Base-by-base conservation (phyloP, 2,888 invertebrate species). In the Caprella mutica region DNA sequence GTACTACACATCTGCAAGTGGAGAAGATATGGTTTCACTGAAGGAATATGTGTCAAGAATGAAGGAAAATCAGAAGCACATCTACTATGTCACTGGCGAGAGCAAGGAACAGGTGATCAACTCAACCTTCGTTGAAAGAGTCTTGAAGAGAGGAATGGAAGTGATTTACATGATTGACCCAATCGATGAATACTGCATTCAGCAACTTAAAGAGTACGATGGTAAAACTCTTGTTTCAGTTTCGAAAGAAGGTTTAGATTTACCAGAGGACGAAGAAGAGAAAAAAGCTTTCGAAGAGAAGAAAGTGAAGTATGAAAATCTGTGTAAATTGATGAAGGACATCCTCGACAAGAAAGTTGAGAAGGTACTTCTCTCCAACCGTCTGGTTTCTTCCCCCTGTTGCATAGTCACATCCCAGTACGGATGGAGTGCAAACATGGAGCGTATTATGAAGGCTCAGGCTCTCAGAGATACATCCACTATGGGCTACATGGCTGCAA, bases 401-500 rank as follows among this genome's bases (percentile, higher is more conserved):
- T 98, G 97, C 75, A 97, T 98, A 69, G 97, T 98, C 55, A 98
- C 97, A 0, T 90, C 92, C 0, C 96, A 97, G 73, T 98, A 93
- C 70, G 98, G 97, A 50, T 98, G 97, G 98, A 91, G 96, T 0
- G 97, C 97, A 1, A 98, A 98, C 77, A 98, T 98, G 97, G 98
- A 98, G 73, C 84, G 98, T 61, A 98, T 98, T 76, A 98, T 98
- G 97, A 98, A 98, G 76, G 97, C 97, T 0, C 97, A 98, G 74
- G 97, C 97, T 40, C 81, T 98, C n/a, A 80, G 97, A 27, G 97
- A 98, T 72, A 85, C 92, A 0, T 88, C 91, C n/a, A 96, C 97
- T 65, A 96, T 97, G 94, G 97, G 97, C 38, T 98, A 98, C 80
- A 98, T 98, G 97, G 89, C 96, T 1, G 96, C 97, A 66, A 98